These are phyloP conservation scores for Apamea epomidion DNA, from an alignment of 2,888 invertebrate species.

Conservation along the genomic window DNA sequence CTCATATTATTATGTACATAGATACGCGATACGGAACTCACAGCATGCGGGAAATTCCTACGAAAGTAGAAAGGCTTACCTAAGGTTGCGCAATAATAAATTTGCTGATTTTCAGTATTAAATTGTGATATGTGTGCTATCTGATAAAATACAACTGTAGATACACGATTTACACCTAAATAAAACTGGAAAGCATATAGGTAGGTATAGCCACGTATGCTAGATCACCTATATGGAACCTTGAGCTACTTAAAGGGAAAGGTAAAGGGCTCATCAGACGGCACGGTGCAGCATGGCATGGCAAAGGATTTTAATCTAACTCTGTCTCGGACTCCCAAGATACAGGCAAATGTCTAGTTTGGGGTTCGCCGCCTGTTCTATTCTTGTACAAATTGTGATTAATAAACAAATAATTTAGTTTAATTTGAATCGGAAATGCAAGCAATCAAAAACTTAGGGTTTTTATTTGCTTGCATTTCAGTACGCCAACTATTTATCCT, in stretches of 20 bases:
- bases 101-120: conserved; percentile 16
- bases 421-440: no score
- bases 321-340: no score
- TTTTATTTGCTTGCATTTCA: no score
- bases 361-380: no score
- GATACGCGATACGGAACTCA: not conserved
- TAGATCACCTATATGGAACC: no score
- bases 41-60: not conserved
- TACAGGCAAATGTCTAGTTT: no score
- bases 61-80: not conserved
- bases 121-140: conserved; percentile 1
- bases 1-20: not conserved
- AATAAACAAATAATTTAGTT: no score
- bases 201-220: not conserved
- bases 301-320: not conserved
- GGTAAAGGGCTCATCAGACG: not conserved
- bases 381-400: no score
- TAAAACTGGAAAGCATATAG: not conserved
- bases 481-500: no score
- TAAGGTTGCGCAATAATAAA: conserved; percentile 16
- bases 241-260: not conserved
- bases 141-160: conserved; percentile 8
- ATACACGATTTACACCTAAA: conserved; percentile 4
- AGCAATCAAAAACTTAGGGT: no score
- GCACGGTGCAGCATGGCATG: not conserved